Percentiles rank a stretch among this genome's conserved stretches.
Evolutionary conservation across 2,888 invertebrate genomes (phyloP).

Genomic region (Unio delphinus): DNA sequence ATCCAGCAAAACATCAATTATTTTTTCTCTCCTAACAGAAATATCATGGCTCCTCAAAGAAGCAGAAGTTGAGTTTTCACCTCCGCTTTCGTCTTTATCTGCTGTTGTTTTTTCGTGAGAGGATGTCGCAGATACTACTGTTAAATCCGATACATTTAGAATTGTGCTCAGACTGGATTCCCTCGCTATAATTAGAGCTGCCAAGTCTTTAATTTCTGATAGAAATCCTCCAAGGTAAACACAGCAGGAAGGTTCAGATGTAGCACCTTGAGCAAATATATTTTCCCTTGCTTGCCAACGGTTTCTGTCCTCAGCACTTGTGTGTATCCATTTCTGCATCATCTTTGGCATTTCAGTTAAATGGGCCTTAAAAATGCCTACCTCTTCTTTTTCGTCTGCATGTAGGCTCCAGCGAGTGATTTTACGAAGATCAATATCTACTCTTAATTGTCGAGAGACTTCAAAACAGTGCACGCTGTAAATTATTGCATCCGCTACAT

Average conservation of each 20-base stretch:
- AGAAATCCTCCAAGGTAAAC: conserved; percentile 28
- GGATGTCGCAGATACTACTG: too few relatives aligned
- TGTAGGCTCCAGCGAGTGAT: conserved; percentile 22
- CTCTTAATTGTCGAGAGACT: conserved; percentile 30
- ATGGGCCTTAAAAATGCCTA: conserved; percentile 21
- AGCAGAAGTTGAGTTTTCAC: too few relatives aligned
- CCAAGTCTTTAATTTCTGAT: conserved; percentile 32
- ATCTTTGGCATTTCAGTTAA: conserved; percentile 13
- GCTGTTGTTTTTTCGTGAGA: too few relatives aligned
- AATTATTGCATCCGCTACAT: conserved; percentile 24
- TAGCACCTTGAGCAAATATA: conserved; percentile 12
- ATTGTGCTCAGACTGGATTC: too few relatives aligned
- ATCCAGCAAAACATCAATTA: too few relatives aligned
- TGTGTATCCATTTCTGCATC: conserved; percentile 33
- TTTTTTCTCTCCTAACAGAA: too few relatives aligned
- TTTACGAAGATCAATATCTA: conserved; percentile 20
- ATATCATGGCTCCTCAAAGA: too few relatives aligned
- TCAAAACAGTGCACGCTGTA: conserved; percentile 36
- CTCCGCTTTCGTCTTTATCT: too few relatives aligned
- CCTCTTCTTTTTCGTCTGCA: conserved; percentile 13
- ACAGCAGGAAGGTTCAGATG: background rate
- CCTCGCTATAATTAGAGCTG: conserved; percentile 28
- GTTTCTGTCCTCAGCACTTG: conserved; percentile 36
- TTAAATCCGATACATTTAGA: too few relatives aligned
- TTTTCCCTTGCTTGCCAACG: conserved; percentile 23